phyloP scores from a whole-genome alignment of 37 sponge, comb jelly and placozoan genomes.

The Diacarnus erythraeanus region DNA sequence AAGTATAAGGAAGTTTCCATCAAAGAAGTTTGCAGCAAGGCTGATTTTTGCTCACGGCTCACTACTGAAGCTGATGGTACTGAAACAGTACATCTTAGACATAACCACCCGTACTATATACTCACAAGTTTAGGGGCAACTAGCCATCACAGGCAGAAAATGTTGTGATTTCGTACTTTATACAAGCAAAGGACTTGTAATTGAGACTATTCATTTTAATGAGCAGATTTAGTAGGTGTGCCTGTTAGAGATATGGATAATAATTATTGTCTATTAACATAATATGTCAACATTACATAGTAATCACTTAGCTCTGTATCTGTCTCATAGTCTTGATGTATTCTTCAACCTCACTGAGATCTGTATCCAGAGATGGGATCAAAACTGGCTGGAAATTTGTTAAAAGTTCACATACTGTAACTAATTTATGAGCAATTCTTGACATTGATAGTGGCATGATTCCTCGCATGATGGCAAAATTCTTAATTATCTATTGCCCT shows the following conservation, averaged over 20 bases:
- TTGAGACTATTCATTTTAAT: conserved; percentile 36
- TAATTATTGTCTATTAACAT: no score
- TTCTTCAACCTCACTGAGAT: no score
- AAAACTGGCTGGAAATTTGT: neutral
- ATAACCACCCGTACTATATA: conserved; percentile 21
- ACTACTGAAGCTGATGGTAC: neutral
- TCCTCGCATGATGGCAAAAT: conserved; percentile 15
- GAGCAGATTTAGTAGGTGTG: neutral
- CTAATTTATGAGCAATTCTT: conserved; percentile 42
- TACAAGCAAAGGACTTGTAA: conserved; percentile 25
- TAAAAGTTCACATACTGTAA: conserved; percentile 48
- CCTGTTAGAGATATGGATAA: conserved; percentile 31
- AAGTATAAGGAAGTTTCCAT: neutral
- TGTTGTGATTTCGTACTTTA: conserved; percentile 47
- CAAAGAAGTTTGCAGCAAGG: conserved; percentile 5
- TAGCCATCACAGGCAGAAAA: conserved; percentile 31
- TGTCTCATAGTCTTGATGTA: no score
- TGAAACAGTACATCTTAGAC: conserved; percentile 1
- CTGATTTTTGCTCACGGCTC: conserved; percentile 35
- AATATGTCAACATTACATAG: no score
- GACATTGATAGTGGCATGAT: neutral
- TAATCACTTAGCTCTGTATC: no score
- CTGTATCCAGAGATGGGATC: neutral
- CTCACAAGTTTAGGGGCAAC: conserved; percentile 37
- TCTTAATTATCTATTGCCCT: conserved; percentile 46